Conservation (phyloP, 2,113 vertebrate species). For the Otocyon megalotis region DNA sequence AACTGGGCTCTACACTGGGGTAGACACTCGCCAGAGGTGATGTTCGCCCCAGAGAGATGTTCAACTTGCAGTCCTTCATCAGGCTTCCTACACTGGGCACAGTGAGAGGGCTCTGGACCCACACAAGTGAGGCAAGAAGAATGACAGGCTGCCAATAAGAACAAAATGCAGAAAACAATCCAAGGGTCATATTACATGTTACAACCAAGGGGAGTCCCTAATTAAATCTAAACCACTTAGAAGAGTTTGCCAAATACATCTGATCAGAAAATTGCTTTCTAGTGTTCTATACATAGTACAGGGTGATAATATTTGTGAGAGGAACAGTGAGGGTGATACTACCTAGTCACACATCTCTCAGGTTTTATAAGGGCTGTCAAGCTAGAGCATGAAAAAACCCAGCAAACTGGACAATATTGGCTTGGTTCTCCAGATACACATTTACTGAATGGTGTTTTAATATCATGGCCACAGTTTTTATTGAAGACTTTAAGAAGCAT, state of each 20-base stretch:
- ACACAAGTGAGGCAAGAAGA: constrained; percentile 91
- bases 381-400: background rate
- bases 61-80: constrained; percentile 88
- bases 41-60: background rate
- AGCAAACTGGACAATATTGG: background rate
- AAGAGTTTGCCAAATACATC: background rate
- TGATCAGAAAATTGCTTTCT: background rate
- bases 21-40: constrained; percentile 87
- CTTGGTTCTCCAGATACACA: constrained; percentile 44
- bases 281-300: background rate
- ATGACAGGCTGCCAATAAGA: constrained; percentile 89
- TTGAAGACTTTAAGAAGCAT: background rate
- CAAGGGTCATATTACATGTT: background rate
- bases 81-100: constrained; percentile 88
- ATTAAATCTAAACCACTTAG: background rate
- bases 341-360: background rate
- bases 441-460: background rate
- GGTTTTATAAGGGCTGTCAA: background rate
- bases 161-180: background rate
- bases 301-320: background rate
- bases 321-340: background rate
- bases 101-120: constrained; percentile 88
- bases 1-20: constrained; percentile 86
- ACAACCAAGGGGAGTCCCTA: background rate
- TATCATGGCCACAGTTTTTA: background rate